Percentiles rank a stretch among this genome's conserved stretches.
phyloP scores from a whole-genome alignment of 1,140 invertebrate species.

The Camponotus vicinus region DNA sequence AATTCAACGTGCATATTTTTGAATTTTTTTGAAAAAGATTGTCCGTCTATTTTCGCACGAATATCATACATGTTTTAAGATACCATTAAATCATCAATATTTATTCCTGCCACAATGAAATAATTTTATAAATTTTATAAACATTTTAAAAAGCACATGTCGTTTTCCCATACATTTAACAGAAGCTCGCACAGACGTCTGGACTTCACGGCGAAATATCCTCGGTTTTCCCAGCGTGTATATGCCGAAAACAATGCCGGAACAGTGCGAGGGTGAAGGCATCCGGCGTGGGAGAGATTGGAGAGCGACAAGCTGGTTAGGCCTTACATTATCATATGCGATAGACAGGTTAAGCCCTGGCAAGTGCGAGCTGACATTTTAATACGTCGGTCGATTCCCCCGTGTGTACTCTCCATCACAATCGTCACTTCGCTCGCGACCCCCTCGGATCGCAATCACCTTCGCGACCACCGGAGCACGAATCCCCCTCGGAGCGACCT shows the following conservation, averaged over 20 bases:
- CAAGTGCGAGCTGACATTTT: conserved; percentile 71
- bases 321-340: conserved; percentile 59
- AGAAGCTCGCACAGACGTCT: not conserved
- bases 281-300: conserved; percentile 6
- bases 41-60: not conserved
- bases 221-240: not conserved
- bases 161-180: not conserved
- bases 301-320: conserved; percentile 1
- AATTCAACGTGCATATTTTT: not conserved
- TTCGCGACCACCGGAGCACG: not conserved
- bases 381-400: conserved; percentile 43
- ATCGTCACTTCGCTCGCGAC: conserved; percentile 1
- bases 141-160: not conserved
- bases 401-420: conserved; percentile 8
- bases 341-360: conserved; percentile 57
- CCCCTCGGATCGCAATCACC: not conserved
- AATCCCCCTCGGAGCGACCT: conserved; percentile 51
- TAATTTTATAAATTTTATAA: conserved; percentile 30
- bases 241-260: conserved; percentile 25
- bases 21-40: not conserved
- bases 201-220: conserved; percentile 22
- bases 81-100: conserved; percentile 25
- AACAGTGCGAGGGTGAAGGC: conserved; percentile 3
- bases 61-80: not conserved
- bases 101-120: not conserved